Evolutionary conservation across 2,113 vertebrate species (phyloP), one percentile per base, ranked within the genome.

Genomic region (Phalacrocorax pelagicus): DNA sequence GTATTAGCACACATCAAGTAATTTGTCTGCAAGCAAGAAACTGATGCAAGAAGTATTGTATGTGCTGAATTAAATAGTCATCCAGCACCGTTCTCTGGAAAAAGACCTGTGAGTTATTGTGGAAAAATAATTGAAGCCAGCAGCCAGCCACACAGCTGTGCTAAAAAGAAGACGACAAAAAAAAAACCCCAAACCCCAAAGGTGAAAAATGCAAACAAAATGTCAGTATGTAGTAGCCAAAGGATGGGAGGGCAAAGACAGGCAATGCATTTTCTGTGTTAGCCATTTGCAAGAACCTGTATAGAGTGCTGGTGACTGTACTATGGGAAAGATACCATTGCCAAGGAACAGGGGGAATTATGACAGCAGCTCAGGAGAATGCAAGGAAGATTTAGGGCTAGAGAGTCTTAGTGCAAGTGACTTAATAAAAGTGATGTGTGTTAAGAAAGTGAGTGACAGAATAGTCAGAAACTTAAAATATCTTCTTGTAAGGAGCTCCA

Each of bases 21-120:
- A 96, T 96, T 97, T 94, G 94, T 96, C 89, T 91, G 81, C 81
- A 80, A 91, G 94, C 66, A 90, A 95, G 86, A 92, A 94, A 86
- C 54, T 90, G 58, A 97, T 96, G 83, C 73, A 94, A 92, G 70
- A 87, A 38, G 59, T 91, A 88, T 95, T 95, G 71, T 70, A 75
- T 92, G 81, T 80, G 81, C 70, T 95, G 89, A 96, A 94, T 95
- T 95, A 97, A 95, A 95, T 51, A 92, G 66, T 36, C 84, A 95
- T 92, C 91, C 57, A 90, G 74, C 62, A 80, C 51, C 4, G 7
- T 89, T 62, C 66, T 88, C 89, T 94, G 93, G 81, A 95, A 97
- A 96, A 95, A 95, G 91, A 95, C 49, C 84, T 88, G 70, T 32
- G 86, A 96, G 58, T 90, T 94, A 91, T 62, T 92, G 91, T 87